These are phyloP conservation scores for Speoplatyrhinus poulsoni DNA, from an alignment of 2,113 vertebrate genomes.

Conservation along the genomic window DNA sequence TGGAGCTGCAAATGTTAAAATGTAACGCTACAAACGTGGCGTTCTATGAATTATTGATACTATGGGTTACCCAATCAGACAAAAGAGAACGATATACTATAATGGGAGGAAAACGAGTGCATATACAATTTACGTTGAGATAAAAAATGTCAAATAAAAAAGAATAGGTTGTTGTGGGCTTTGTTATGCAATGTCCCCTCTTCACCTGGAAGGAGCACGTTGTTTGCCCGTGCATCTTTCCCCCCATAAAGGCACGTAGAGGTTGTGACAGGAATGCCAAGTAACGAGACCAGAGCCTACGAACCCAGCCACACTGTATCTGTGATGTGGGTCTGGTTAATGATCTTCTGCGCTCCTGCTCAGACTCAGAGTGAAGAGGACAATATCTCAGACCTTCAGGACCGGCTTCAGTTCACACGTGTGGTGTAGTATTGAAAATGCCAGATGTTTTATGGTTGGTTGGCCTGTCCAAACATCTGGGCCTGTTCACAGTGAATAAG, in stretches of 20 bases:
- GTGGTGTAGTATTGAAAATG: not conserved
- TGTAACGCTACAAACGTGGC: conserved; percentile 49
- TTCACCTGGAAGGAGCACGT: conserved; percentile 38
- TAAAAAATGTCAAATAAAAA: not conserved
- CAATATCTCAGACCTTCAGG: not conserved
- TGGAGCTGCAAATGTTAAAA: conserved; percentile 59
- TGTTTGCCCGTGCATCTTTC: conserved; percentile 56
- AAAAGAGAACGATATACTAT: not conserved
- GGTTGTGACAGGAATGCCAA: conserved; percentile 80
- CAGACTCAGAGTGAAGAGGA: conserved; percentile 25
- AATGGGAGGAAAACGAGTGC: not conserved
- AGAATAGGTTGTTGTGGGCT: not conserved
- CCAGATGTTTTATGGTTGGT: not conserved
- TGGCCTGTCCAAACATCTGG: no score
- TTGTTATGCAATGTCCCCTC: conserved; percentile 25
- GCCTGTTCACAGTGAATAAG: conserved; percentile 9
- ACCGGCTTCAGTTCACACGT: conserved; percentile 13
- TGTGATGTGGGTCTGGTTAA: conserved; percentile 64
- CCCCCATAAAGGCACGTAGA: conserved; percentile 63
- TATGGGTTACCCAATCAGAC: not conserved
- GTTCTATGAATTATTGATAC: conserved; percentile 60
- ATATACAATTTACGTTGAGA: not conserved
- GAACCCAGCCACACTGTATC: conserved; percentile 22
- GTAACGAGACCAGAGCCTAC: conserved; percentile 44
- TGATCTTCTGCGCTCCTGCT: conserved; percentile 50